phyloP scores from a whole-genome alignment of 2,113 vertebrate genomes.

The Sminthopsis crassicaudata region DNA sequence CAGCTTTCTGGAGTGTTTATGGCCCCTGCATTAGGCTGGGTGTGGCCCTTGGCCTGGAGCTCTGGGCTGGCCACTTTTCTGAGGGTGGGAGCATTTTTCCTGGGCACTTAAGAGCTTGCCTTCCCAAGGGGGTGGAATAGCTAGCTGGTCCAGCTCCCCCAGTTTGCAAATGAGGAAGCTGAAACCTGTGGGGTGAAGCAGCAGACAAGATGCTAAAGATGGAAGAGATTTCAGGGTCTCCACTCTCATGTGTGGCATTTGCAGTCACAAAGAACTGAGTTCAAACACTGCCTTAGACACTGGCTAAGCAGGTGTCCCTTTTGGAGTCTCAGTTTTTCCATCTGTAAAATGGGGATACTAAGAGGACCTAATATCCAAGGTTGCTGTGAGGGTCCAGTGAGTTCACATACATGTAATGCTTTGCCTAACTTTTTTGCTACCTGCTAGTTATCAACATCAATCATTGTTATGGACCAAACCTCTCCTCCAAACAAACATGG shows the following conservation, averaged over 20 bases:
- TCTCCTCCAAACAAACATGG: neutral
- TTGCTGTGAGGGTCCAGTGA: neutral
- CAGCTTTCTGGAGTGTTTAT: constrained; percentile 57
- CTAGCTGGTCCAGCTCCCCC: neutral
- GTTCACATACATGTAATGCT: too few relatives aligned
- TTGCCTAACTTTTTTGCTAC: neutral
- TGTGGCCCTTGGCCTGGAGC: constrained; percentile 25
- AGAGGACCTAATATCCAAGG: neutral
- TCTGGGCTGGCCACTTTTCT: constrained; percentile 37
- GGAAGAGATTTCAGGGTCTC: neutral
- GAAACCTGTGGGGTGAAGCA: neutral
- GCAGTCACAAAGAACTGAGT: neutral
- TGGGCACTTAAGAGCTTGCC: neutral
- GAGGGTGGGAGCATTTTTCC: neutral
- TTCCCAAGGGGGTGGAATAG: neutral
- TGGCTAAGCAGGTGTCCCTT: neutral
- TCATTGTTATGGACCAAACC: neutral
- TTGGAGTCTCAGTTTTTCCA: neutral
- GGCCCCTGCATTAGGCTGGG: constrained; percentile 29
- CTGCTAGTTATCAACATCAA: neutral
- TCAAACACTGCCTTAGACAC: neutral
- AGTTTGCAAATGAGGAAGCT: neutral
- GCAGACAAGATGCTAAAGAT: neutral
- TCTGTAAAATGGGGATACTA: neutral
- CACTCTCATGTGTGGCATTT: too few relatives aligned